Percentiles rank a stretch among this genome's conserved stretches.
Evolutionary conservation across 2,113 vertebrate species (phyloP).

Genomic region (Nyctibius bracteatus): DNA sequence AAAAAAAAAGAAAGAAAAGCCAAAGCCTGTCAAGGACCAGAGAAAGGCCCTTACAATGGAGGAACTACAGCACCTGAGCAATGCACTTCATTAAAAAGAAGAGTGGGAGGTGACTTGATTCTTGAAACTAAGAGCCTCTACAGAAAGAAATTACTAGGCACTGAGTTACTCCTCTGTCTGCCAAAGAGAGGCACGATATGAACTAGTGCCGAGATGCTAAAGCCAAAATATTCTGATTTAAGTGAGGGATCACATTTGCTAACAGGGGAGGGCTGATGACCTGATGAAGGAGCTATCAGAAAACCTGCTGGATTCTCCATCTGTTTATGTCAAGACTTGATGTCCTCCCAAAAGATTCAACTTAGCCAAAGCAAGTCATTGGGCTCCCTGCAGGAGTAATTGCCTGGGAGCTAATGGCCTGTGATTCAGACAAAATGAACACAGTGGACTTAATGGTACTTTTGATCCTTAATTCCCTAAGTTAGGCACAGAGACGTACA

Average conservation of each 20-base stretch:
- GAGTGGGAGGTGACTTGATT: not conserved
- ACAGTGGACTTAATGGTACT: not conserved
- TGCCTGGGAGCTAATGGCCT: not conserved
- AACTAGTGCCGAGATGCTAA: not conserved
- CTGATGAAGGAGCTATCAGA: not conserved
- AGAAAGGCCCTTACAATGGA: not conserved
- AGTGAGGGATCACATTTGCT: not conserved
- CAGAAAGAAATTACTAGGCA: not conserved
- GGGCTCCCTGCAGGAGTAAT: not conserved
- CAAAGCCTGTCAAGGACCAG: not conserved
- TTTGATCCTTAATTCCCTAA: not conserved
- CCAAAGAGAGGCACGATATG: not conserved
- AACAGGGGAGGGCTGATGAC: not conserved
- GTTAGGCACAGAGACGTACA: not conserved
- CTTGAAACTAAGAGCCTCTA: not conserved
- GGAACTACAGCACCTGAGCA: not conserved
- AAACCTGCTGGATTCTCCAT: conserved; percentile 6
- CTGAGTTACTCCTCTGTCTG: not conserved
- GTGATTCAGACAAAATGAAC: not conserved
- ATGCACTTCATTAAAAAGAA: not conserved
- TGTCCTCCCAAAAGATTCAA: not conserved
- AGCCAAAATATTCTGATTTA: not conserved
- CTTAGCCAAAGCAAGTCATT: not conserved
- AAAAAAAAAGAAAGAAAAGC: not conserved
- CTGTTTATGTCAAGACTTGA: not conserved